Evolutionary conservation across 2,797 vertebrate species (phyloP), one percentile per base, ranked within the genome.

Genomic region (Ctenosaura bakeri): DNA sequence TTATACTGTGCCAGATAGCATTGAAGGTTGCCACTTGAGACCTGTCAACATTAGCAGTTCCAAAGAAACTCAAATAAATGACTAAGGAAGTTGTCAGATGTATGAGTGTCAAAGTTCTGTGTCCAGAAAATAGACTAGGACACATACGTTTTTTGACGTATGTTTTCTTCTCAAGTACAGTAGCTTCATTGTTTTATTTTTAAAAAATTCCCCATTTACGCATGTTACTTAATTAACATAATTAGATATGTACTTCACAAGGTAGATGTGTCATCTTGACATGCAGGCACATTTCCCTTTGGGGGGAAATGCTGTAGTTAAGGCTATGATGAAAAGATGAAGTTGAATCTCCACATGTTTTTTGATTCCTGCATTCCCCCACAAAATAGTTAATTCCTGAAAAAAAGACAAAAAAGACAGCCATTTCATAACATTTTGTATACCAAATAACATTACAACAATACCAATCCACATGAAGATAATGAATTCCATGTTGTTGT

Each of bases 121-220:
- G 8, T 62, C 29, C 6, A 76, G 73, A 38, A 54, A 24, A 69
- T 14, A 74, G 9, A 42, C 66, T 85, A n/a, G 46, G 14, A 46
- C 74, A 52, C 12, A 32, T 52, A 85, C n/a, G 7, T 50, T 38
- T 86, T 35, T 64, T 90, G 54, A 46, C 32, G 6, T 20, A 90
- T 96, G 92, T 91, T 92, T 93, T 92, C 91, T 94, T 94, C 90
- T 66, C 56, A 0, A 88, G 89, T 94, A 87, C 93, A 94, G 64
- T 77, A 69, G 56, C 90, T 93, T 80, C 59, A 86, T 93, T 94
- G 6, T 76, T 22, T 69, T 29, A 10, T 59, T 95, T 91, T 86
- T 94, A 94, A 94, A 94, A 94, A 94, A 59, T 32, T 90, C 86
- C 2, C 80, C 89, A 24, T 85, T 89, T 92, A 90, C 82, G 76